A percentile compares a stretch with the other conserved stretches of the same genome.
phyloP scores from a whole-genome alignment of 2,797 vertebrate species.

The Aeoliscus strigatus region DNA sequence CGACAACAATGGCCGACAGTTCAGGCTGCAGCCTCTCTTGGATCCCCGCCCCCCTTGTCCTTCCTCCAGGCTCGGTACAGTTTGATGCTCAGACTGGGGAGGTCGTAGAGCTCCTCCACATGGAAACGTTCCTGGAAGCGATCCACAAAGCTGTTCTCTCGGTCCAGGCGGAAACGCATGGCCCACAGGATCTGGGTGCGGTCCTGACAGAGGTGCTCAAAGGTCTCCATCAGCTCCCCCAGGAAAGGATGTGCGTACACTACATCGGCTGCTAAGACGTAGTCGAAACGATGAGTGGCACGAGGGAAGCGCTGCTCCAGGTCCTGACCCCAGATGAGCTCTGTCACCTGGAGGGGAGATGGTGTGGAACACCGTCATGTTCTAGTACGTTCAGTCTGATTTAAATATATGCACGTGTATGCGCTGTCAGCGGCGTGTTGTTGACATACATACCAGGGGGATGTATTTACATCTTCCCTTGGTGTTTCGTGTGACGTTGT shows the following conservation, averaged over 20 bases:
- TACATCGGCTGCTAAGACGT: constrained; percentile 91
- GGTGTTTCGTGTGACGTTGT: constrained; percentile 85
- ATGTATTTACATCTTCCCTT: constrained; percentile 81
- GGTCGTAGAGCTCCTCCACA: constrained; percentile 82
- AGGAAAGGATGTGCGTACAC: constrained; percentile 89
- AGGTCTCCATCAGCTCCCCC: constrained; percentile 87
- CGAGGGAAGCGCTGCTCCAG: constrained; percentile 83
- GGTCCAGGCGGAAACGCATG: constrained; percentile 89
- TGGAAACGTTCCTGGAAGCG: constrained; percentile 81
- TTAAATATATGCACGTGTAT: too few species aligned
- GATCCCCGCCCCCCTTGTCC: constrained; percentile 13
- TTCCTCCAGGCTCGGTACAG: constrained; percentile 83
- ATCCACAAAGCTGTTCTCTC: constrained; percentile 86
- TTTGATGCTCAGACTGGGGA: constrained; percentile 87
- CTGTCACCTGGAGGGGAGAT: constrained; percentile 68
- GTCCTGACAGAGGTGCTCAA: constrained; percentile 85
- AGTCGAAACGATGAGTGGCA: constrained; percentile 80
- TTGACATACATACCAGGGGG: constrained; percentile 67
- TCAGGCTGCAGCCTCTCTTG: constrained; percentile 36
- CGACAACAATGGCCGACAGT: background rate
- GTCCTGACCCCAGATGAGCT: constrained; percentile 85
- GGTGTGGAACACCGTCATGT: background rate
- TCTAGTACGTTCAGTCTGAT: too few species aligned
- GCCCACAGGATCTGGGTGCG: constrained; percentile 90
- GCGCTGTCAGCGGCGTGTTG: too few species aligned